phyloP scores from a whole-genome alignment of 2,888 invertebrate species.

The Melolontha melolontha region DNA sequence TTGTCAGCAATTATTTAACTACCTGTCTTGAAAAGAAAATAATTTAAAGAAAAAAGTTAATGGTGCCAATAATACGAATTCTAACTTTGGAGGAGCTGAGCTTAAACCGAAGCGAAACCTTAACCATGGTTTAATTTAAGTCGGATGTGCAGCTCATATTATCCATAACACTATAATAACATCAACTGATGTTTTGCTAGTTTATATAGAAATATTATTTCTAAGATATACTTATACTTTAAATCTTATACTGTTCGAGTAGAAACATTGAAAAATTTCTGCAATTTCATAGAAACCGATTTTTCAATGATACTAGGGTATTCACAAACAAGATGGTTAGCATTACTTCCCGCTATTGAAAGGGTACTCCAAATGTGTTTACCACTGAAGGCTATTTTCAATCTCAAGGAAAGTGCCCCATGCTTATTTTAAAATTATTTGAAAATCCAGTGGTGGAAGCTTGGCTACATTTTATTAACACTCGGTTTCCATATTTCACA shows the following conservation, averaged over 20 bases:
- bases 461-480: too few relatives aligned
- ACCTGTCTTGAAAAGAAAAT: conserved; percentile 12
- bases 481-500: not conserved
- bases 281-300: too few relatives aligned
- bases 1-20: conserved; percentile 9
- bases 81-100: conserved; percentile 4
- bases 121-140: not conserved
- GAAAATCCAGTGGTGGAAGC: not conserved
- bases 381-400: not conserved
- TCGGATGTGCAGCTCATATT: conserved; percentile 10
- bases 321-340: conserved; percentile 17
- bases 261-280: too few relatives aligned
- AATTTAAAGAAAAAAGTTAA: conserved; percentile 6
- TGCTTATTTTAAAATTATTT: conserved; percentile 19
- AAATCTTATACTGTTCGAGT: too few relatives aligned
- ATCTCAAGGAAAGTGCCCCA: not conserved
- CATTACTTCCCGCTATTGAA: conserved; percentile 14
- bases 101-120: conserved; percentile 1
- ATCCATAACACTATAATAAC: conserved; percentile 2
- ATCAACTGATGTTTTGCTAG: conserved; percentile 4
- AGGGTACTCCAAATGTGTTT: conserved; percentile 11
- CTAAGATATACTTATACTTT: not conserved
- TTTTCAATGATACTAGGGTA: not conserved
- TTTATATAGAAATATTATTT: conserved; percentile 9
- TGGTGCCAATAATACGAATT: conserved; percentile 1